These are phyloP conservation scores for Illadopsis cleaveri DNA, from an alignment of 2,113 vertebrate genomes.

Conservation along the genomic window DNA sequence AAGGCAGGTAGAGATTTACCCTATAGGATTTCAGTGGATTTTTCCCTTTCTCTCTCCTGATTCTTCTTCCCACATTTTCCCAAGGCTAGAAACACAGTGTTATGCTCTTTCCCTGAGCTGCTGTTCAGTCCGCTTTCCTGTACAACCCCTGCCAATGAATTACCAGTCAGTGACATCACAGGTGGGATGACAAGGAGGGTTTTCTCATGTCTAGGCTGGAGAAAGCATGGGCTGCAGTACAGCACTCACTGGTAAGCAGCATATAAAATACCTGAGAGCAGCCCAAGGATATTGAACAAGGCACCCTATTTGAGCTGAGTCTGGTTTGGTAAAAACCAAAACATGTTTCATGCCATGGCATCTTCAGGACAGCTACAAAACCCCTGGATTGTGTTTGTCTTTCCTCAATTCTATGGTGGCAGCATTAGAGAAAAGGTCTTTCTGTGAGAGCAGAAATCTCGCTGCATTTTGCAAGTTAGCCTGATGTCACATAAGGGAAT, in stretches of 20 bases:
- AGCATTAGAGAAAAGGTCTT: background rate
- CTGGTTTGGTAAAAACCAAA: background rate
- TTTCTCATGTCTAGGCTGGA: background rate
- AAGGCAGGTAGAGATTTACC: background rate
- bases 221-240: background rate
- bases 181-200: rapidly evolving
- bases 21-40: background rate
- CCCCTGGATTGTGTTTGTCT: background rate
- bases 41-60: background rate
- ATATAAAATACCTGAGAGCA: rapidly evolving
- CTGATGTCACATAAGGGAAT: background rate
- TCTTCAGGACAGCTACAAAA: background rate
- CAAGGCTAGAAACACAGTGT: background rate
- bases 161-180: background rate
- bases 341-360: background rate
- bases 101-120: background rate
- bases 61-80: background rate
- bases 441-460: background rate
- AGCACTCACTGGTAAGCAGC: background rate
- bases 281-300: background rate
- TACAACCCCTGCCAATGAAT: background rate
- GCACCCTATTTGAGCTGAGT: background rate
- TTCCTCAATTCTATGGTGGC: background rate
- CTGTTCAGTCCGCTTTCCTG: background rate
- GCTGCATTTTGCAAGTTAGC: background rate